Evolutionary conservation across 2,113 vertebrate species (phyloP).

Genomic region (Onychorhynchus coronatus): DNA sequence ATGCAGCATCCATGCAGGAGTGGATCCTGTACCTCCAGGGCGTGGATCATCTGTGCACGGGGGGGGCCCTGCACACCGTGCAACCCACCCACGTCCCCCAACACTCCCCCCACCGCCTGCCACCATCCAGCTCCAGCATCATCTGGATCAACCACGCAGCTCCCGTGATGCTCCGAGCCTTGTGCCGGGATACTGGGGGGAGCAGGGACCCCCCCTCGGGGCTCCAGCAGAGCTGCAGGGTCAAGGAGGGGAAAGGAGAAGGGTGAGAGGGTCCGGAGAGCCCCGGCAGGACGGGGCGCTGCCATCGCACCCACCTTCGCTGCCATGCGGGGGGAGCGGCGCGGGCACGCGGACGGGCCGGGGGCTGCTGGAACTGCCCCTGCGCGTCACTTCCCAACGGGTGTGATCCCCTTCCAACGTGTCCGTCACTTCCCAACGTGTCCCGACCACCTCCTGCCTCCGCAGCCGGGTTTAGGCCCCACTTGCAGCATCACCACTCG

Average conservation of each 20-base stretch:
- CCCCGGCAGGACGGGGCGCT: neutral
- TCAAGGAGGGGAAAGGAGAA: neutral
- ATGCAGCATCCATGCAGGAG: accelerated
- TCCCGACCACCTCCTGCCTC: neutral
- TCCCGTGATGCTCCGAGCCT: neutral
- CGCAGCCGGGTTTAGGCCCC: accelerated
- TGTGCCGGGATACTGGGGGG: neutral
- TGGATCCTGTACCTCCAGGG: neutral
- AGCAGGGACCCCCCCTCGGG: neutral
- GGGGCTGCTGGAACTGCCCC: accelerated
- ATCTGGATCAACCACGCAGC: accelerated
- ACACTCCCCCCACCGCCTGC: accelerated
- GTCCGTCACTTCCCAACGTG: neutral
- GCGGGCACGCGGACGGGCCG: neutral
- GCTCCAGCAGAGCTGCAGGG: neutral
- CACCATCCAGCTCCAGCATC: neutral
- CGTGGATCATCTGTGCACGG: neutral
- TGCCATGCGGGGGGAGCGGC: neutral
- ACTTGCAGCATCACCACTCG: neutral
- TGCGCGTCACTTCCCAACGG: too few species aligned
- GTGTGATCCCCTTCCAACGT: neutral
- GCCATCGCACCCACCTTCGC: neutral
- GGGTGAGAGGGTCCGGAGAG: too few species aligned
- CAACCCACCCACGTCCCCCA: too few species aligned
- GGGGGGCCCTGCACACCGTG: neutral